phyloP scores from a whole-genome alignment of 37 sponge, comb jelly and placozoan genomes.

The Chondrosia reniformis region DNA sequence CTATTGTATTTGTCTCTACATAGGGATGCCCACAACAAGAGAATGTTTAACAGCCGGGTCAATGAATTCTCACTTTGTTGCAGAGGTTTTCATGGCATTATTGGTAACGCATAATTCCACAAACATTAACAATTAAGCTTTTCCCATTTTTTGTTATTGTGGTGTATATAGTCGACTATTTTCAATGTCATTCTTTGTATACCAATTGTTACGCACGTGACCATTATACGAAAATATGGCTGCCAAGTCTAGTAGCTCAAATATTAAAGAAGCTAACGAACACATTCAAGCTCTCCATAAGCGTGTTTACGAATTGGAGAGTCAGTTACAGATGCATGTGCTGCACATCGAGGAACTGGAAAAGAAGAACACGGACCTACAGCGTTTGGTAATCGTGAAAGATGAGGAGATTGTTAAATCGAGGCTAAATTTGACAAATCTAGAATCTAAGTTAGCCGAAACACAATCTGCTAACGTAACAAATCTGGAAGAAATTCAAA shows the following conservation, averaged over 20 bases:
- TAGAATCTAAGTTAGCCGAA: too few species aligned
- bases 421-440: too few species aligned
- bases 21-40: slow-evolving; percentile 35
- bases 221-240: background rate
- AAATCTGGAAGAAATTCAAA: too few species aligned
- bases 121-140: too few species aligned
- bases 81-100: slow-evolving; percentile 60
- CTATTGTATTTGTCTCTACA: background rate
- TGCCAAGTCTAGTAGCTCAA: slow-evolving; percentile 16
- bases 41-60: slow-evolving; percentile 25
- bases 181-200: too few species aligned
- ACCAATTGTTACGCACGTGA: too few species aligned
- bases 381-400: slow-evolving; percentile 17
- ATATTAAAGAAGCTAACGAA: slow-evolving; percentile 75
- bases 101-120: too few species aligned
- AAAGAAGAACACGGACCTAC: slow-evolving; percentile 37
- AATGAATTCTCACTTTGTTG: slow-evolving; percentile 56
- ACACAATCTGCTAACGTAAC: too few species aligned
- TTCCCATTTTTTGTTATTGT: too few species aligned
- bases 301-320: slow-evolving; percentile 66
- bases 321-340: slow-evolving; percentile 57
- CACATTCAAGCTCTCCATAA: slow-evolving; percentile 70
- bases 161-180: too few species aligned
- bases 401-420: background rate
- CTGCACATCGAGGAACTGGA: slow-evolving; percentile 56